Evolutionary conservation across 2,888 invertebrate genomes (phyloP).

Genomic region (Neoscelio sp.): DNA sequence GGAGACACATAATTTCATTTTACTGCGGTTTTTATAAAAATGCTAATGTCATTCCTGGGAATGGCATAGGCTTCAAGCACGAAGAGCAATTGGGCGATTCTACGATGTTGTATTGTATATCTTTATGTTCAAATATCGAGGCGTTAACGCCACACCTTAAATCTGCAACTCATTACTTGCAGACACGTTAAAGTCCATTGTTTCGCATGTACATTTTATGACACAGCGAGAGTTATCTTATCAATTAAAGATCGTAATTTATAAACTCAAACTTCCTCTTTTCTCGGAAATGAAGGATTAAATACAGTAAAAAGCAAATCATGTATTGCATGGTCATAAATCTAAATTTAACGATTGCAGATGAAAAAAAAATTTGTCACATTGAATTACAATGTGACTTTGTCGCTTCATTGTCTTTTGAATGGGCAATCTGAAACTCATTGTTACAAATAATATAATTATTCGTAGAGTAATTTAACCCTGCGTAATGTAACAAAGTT

Average conservation of each 20-base stretch:
- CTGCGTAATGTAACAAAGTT: neutral
- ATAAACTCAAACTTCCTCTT: slow-evolving; percentile 28
- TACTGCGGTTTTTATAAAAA: neutral
- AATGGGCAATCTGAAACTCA: slow-evolving; percentile 15
- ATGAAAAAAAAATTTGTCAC: slow-evolving; percentile 12
- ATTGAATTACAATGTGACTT: neutral
- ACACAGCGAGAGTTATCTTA: slow-evolving; percentile 17
- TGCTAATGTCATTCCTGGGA: slow-evolving; percentile 18
- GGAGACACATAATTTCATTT: slow-evolving; percentile 12
- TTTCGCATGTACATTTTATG: slow-evolving; percentile 35
- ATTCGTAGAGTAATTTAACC: neutral
- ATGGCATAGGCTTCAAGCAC: neutral
- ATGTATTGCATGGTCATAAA: slow-evolving; percentile 38
- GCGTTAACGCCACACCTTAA: slow-evolving; percentile 34
- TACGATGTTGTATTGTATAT: slow-evolving; percentile 11
- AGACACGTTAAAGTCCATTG: slow-evolving; percentile 41
- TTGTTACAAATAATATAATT: slow-evolving; percentile 14
- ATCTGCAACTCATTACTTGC: slow-evolving; percentile 27
- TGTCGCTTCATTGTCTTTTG: too few relatives aligned
- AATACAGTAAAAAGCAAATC: slow-evolving; percentile 48
- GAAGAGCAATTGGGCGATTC: slow-evolving; percentile 20
- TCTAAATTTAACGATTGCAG: slow-evolving; percentile 47
- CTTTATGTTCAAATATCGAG: slow-evolving; percentile 21
- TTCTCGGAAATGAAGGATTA: slow-evolving; percentile 37
- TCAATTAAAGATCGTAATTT: slow-evolving; percentile 36